Evolutionary conservation across 2,888 invertebrate genomes (phyloP).

Genomic region (Macrophya annulata): DNA sequence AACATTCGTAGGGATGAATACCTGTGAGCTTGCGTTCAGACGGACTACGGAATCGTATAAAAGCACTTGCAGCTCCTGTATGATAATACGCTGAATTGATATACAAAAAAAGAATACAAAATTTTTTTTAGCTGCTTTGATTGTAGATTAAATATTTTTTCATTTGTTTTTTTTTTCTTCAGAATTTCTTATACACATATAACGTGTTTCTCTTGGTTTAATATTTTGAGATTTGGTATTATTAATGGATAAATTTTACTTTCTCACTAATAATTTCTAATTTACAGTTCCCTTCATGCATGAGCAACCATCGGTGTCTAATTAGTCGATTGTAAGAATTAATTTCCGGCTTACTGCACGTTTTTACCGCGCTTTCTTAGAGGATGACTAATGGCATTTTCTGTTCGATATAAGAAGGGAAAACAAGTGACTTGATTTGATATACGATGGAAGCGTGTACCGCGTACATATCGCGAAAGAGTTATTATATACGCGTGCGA

Average conservation of each 20-base stretch:
- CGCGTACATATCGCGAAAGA: conserved; percentile 19
- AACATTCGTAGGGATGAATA: conserved; percentile 26
- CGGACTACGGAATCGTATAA: conserved; percentile 59
- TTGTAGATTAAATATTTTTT: neutral
- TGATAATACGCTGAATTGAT: conserved; percentile 58
- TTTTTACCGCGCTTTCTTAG: neutral
- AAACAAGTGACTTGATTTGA: conserved; percentile 54
- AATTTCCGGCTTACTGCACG: conserved; percentile 33
- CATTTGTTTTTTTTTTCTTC: neutral
- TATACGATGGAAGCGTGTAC: conserved; percentile 45
- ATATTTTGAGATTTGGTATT: conserved; percentile 30
- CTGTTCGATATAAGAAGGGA: conserved; percentile 41
- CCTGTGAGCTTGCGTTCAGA: conserved; percentile 57
- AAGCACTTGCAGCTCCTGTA: conserved; percentile 6
- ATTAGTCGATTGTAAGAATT: conserved; percentile 55
- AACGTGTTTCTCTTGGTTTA: neutral
- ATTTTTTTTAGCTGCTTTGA: neutral
- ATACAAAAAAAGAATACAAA: neutral
- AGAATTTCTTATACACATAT: neutral
- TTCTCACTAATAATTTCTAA: neutral
- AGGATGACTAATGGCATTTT: conserved; percentile 44
- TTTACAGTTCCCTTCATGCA: neutral
- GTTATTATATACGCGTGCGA: conserved; percentile 14
- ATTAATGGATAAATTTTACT: conserved; percentile 22
- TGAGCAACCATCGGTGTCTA: conserved; percentile 6